Evolutionary conservation across 2,888 invertebrate species (phyloP), one percentile per base, ranked within the genome.

Genomic region (Campopleginae sp.): DNA sequence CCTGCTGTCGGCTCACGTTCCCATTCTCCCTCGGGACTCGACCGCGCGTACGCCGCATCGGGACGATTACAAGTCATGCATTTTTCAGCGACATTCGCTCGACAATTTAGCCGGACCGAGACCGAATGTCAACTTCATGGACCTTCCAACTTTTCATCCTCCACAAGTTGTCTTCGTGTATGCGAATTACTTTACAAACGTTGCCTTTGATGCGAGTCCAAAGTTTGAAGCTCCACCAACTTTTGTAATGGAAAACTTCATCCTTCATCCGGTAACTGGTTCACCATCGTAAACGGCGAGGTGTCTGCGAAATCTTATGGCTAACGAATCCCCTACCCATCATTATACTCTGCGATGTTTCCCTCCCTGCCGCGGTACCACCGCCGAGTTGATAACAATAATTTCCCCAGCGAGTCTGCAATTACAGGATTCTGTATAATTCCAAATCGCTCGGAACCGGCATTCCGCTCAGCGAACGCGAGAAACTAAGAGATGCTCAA

Each of bases 51-150:
- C 90, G 89, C 91, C 89, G 90, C 92, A 92, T 91, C 90, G 87
- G 86, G 89, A 89, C 92, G 92, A 93, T 93, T 92, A 91, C 92
- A 87, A 88, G 88, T 86, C 88, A 90, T 92, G 85, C 89, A 92
- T 92, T 89, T 92, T 92, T 92, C 61, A 87, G 68, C 46, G 66
- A 70, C n/a, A 82, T 76, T 70, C 80, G 61, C 76, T 83, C 68
- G 66, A 80, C 74, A 51, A 31, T 84, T 82, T 84, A 54, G 27
- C 66, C 27, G 48, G 46, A 61, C 38, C 31, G 14, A 46, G 10
- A 63, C 19, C 38, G 12, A 70, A 76, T 83, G 68, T 54, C 63
- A 72, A 63, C 71, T 58, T 65, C 61, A 66, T 38, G 65, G 74
- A 19, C 44, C 61, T 58, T 14, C 0, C 14, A 42, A 46, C 27